Conservation (phyloP, 2,797 vertebrate genomes). For the Phyllotis vaccarum region DNA sequence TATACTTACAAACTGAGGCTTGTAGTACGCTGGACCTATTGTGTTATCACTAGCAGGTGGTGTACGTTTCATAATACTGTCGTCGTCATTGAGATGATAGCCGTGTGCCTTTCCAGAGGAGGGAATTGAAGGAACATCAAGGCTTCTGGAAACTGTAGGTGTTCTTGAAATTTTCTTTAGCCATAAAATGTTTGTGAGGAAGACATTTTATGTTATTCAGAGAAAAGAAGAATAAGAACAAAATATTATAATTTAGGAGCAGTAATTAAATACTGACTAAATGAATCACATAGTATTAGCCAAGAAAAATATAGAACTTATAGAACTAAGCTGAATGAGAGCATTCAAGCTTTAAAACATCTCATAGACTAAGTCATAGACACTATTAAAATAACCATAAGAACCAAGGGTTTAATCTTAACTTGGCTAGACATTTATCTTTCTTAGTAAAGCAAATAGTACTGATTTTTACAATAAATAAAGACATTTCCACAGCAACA, state of each 20-base stretch:
- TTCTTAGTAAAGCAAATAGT: slow-evolving; percentile 26
- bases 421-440: slow-evolving; percentile 5
- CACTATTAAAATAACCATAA: not conserved
- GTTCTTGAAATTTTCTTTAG: slow-evolving; percentile 80
- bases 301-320: slow-evolving; percentile 50
- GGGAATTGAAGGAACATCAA: slow-evolving; percentile 89
- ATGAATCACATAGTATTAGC: slow-evolving; percentile 47
- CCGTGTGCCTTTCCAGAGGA: slow-evolving; percentile 89
- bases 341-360: slow-evolving; percentile 36
- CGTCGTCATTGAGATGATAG: slow-evolving; percentile 89
- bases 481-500: not conserved
- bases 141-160: slow-evolving; percentile 78
- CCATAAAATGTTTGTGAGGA: slow-evolving; percentile 9
- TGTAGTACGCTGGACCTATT: slow-evolving; percentile 91
- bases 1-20: slow-evolving; percentile 87
- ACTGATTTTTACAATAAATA: not conserved
- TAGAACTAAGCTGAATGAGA: slow-evolving; percentile 51
- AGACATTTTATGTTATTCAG: slow-evolving; percentile 65
- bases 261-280: slow-evolving; percentile 51
- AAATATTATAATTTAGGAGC: slow-evolving; percentile 57
- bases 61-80: slow-evolving; percentile 85
- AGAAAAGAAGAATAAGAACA: slow-evolving; percentile 26
- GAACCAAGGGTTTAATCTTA: slow-evolving; percentile 13
- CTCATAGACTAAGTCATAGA: not conserved
- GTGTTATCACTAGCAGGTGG: slow-evolving; percentile 88